Evolutionary conservation across 2,113 vertebrate genomes (phyloP), one percentile per base, ranked within the genome.

Genomic region (Atractosteus spatula): DNA sequence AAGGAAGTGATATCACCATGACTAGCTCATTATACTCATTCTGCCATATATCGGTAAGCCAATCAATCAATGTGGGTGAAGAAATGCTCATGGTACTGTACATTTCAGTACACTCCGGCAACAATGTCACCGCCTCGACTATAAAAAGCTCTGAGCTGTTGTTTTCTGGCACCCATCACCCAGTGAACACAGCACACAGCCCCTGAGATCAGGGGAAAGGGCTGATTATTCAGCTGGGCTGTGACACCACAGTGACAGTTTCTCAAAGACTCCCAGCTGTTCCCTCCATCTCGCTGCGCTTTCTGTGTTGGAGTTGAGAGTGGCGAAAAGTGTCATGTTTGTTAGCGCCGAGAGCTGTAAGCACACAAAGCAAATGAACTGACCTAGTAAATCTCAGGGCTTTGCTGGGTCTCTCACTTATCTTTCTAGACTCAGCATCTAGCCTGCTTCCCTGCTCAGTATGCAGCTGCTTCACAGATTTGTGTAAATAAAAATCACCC

Each of bases 141-240:
- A 43, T 14, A 57, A 66, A 66, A 7, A 47, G 64, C 13, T 14
- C 16, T 70, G 55, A 44, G 42, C 12, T 70, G 3, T 70, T 55
- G 14, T 43, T 41, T n/a, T 57, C 55, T 43, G 56, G 55, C 55
- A 43, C 42, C 41, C 57, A 55, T 13, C 47, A 68, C 8, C 4
- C 45, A 4, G 66, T n/a, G 54, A 16, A 6, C 42, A 29, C 42
- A 54, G 16, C 17, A 54, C 8, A 8, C 47, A 51, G 16, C 29
- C 12, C 7, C 55, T 56, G n/a, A 54, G 67, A 12, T 6, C 43
- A 13, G 43, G 42, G 43, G 41, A 45, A 41, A n/a, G 41, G 14
- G 41, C 3, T 70, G 55, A 59, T 70, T 55, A 59, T 43, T 70
- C 68, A 70, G 68, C 68, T 70, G 68, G 55, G 68, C 13, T n/a